Percentiles rank a stretch among this genome's conserved stretches.
Evolutionary conservation across 1,140 invertebrate species (phyloP).

Genomic region (Vanessa tameamea): DNA sequence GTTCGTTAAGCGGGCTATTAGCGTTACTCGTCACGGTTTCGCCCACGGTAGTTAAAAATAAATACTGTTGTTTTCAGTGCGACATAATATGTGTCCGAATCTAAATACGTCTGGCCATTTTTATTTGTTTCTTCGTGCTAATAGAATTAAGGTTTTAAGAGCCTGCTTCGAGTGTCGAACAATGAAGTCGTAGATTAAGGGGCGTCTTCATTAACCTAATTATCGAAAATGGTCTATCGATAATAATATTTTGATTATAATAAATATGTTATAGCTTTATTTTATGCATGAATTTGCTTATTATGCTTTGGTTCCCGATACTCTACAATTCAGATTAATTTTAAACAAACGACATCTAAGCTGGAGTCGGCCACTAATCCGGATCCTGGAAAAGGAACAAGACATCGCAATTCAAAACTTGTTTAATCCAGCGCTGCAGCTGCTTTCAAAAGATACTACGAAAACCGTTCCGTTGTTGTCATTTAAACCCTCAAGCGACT

Average conservation of each 20-base stretch:
- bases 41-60: too few relatives aligned
- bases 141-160: too few relatives aligned
- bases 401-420: conserved; percentile 44
- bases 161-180: too few relatives aligned
- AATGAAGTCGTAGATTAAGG: too few relatives aligned
- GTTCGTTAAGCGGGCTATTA: too few relatives aligned
- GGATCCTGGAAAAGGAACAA: conserved; percentile 30
- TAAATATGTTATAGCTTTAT: background rate
- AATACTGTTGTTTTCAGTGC: too few relatives aligned
- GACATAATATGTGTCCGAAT: too few relatives aligned
- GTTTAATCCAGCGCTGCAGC: conserved; percentile 36
- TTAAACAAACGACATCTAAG: conserved; percentile 34
- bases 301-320: background rate
- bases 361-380: conserved; percentile 34
- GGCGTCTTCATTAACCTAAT: too few relatives aligned
- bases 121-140: too few relatives aligned
- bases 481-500: background rate
- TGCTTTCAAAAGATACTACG: conserved; percentile 26
- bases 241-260: background rate
- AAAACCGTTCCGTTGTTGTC: background rate
- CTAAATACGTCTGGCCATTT: too few relatives aligned
- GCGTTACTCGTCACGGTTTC: too few relatives aligned
- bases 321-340: conserved; percentile 24
- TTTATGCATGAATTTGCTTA: background rate
- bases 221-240: too few relatives aligned